Evolutionary conservation across 2,797 vertebrate genomes (phyloP), one percentile per base, ranked within the genome.

Genomic region (Phataginus tetradactyla): DNA sequence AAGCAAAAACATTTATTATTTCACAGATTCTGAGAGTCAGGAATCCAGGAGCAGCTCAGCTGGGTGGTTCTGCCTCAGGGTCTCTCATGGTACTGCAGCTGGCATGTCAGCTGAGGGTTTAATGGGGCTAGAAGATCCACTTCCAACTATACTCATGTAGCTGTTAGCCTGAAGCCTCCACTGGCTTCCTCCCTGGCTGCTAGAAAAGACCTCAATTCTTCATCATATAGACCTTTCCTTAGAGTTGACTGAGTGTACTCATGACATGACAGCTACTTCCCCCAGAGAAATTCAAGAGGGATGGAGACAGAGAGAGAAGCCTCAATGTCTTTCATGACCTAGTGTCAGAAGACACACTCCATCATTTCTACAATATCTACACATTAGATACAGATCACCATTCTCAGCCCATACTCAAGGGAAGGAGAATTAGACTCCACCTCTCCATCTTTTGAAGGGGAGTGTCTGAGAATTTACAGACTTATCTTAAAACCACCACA

Each of bases 401-500:
- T 78, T 0, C 34, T 61, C 53, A 90, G 21, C 25, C 42, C 37
- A 49, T 21, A 63, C 29, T 72, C 17, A 77, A 61, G 4, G 21
- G n/a, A 21, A 91, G 7, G 29, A 23, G 8, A 79, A 85, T 49
- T 42, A 63, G 23, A 1, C 32, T 74, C 29, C 37, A 53, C 20
- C 3, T 77, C 32, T 69, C 29, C 37, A 53, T 17, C 3, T 77
- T 96, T 85, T 45, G 39, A 77, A 80, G 32, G 29, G 25, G n/a
- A 74, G 63, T 68, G 29, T 55, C 49, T 55, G 83, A 91, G 53
- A 78, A 72, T n/a, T 32, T 77, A 29, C 49, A n/a, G 32, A 69
- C 21, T 95, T 93, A 81, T 83, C 93, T 91, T 86, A 23, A 69
- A 95, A 92, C 32, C 39, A 78, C 12, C 12, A 64, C 18, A 79